These are phyloP conservation scores for Coregonus suidteri DNA, from an alignment of 2,797 vertebrate species.

Conservation along the genomic window DNA sequence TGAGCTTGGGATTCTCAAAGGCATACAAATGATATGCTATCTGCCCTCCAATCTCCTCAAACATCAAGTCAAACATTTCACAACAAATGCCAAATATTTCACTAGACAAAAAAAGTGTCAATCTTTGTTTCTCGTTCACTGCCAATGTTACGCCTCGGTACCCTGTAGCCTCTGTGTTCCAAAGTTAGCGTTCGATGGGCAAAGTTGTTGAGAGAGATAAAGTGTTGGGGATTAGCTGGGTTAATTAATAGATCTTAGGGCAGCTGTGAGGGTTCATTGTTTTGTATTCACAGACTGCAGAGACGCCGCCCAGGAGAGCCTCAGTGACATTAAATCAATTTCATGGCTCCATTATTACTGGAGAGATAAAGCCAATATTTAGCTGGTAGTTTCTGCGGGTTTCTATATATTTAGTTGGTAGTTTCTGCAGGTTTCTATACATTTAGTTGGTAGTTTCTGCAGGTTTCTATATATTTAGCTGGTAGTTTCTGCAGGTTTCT, in stretches of 20 bases:
- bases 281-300: slow-evolving; percentile 56
- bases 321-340: slow-evolving; percentile 76
- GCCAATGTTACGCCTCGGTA: neutral
- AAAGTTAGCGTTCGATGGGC: slow-evolving; percentile 27
- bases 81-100: neutral
- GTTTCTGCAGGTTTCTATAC: no score
- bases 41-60: neutral
- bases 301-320: slow-evolving; percentile 59
- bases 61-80: neutral
- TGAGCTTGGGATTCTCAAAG: neutral
- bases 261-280: slow-evolving; percentile 37
- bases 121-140: neutral
- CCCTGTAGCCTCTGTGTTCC: neutral
- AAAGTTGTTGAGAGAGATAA: slow-evolving; percentile 57
- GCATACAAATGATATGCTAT: neutral
- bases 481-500: no score
- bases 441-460: no score
- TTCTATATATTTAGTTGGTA: neutral
- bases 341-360: slow-evolving; percentile 69
- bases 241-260: slow-evolving; percentile 67
- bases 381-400: slow-evolving; percentile 45
- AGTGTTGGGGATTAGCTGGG: slow-evolving; percentile 55
- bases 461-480: no score
- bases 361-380: slow-evolving; percentile 65
- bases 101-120: neutral